Percentiles rank a stretch among this genome's conserved stretches.
Evolutionary conservation across 2,888 invertebrate species (phyloP).

Genomic region (Habrosyne pyritoides): DNA sequence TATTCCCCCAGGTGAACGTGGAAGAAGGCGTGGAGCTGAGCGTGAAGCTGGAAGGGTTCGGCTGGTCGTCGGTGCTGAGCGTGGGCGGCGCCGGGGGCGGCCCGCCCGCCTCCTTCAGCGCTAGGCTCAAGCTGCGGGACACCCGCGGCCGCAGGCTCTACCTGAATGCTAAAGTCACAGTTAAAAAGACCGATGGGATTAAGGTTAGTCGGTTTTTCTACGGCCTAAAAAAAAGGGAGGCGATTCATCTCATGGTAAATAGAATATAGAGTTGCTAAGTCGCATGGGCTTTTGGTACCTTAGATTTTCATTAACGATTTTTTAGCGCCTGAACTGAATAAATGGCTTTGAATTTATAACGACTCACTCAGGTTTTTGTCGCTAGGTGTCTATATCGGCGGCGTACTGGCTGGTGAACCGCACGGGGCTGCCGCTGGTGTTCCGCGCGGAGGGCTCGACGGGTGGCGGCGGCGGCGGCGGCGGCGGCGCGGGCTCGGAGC

Average conservation of each 20-base stretch:
- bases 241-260: too few species aligned
- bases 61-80: constrained; percentile 86
- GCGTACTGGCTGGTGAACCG: constrained; percentile 98
- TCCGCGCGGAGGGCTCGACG: constrained; percentile 93
- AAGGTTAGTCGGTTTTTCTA: constrained; percentile 62
- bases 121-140: constrained; percentile 90
- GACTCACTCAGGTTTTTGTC: too few species aligned
- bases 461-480: constrained; percentile 88
- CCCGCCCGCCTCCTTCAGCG: constrained; percentile 81
- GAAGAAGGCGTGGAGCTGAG: constrained; percentile 89
- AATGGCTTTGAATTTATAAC: too few species aligned
- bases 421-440: constrained; percentile 97
- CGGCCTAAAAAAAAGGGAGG: too few species aligned
- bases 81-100: constrained; percentile 80
- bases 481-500: constrained; percentile 85
- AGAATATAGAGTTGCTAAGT: too few species aligned
- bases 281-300: too few species aligned
- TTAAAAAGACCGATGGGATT: constrained; percentile 67
- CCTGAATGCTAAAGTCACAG: constrained; percentile 86
- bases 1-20: constrained; percentile 84
- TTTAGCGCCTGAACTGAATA: too few species aligned
- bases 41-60: constrained; percentile 93
- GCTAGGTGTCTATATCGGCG: constrained; percentile 89
- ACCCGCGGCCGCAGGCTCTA: constrained; percentile 88
- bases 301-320: too few species aligned